A percentile compares a stretch with the other conserved stretches of the same genome.
These are phyloP conservation scores for Poecile atricapillus DNA, from an alignment of 2,113 vertebrate genomes.

Conservation along the genomic window DNA sequence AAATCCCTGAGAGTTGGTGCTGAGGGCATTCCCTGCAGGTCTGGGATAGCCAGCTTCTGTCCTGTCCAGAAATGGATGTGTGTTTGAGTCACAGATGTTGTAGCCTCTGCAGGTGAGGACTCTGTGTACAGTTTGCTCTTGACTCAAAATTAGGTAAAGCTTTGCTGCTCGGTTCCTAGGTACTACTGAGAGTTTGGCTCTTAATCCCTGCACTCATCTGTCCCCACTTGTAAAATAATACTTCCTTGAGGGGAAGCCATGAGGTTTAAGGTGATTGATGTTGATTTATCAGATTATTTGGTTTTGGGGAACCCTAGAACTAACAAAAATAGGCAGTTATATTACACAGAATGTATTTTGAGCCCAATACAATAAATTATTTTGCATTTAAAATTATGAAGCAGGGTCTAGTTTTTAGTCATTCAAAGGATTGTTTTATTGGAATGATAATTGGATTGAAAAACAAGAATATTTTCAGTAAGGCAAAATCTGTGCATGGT, in stretches of 20 bases:
- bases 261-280: neutral
- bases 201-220: neutral
- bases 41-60: neutral
- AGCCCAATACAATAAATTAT: neutral
- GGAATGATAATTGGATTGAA: neutral
- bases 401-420: neutral
- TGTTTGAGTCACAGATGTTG: neutral
- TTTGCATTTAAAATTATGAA: neutral
- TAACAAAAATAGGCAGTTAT: neutral
- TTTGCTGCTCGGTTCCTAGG: neutral
- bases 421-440: neutral
- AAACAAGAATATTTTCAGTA: neutral
- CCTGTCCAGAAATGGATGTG: neutral
- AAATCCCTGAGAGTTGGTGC: neutral
- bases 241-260: fast-evolving
- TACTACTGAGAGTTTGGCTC: neutral
- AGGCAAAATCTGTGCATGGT: neutral
- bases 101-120: neutral
- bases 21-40: fast-evolving
- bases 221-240: neutral
- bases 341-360: neutral
- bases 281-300: neutral
- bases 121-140: neutral
- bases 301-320: neutral
- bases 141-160: neutral